Percentiles rank a stretch among this genome's conserved stretches.
phyloP scores from a whole-genome alignment of 2,113 vertebrate species.

The Elachura formosa region DNA sequence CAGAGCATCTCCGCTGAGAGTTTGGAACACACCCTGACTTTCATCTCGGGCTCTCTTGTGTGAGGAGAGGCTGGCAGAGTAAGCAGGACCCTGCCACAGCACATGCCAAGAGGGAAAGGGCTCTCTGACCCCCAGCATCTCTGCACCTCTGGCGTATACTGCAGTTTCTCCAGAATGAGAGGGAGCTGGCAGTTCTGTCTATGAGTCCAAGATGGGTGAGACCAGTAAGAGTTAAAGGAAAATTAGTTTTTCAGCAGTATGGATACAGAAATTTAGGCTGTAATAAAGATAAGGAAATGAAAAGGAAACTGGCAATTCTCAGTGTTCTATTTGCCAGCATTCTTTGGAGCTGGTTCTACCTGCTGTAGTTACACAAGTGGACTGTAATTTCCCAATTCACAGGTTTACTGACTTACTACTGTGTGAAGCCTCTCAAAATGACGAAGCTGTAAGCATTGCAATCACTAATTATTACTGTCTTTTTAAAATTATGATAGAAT shows the following conservation, averaged over 20 bases:
- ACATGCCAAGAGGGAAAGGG: not conserved
- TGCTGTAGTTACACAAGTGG: not conserved
- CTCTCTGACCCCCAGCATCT: not conserved
- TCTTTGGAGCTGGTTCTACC: not conserved
- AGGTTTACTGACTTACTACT: not conserved
- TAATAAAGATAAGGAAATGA: not conserved
- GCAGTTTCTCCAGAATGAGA: not conserved
- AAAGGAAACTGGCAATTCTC: not conserved
- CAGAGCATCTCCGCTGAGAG: not conserved
- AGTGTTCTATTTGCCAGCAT: not conserved
- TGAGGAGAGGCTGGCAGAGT: not conserved
- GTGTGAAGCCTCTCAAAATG: not conserved
- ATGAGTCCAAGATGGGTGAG: not conserved
- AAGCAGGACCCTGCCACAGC: not conserved
- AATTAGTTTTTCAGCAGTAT: not conserved
- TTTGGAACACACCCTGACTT: rapidly evolving
- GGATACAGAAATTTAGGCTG: not conserved
- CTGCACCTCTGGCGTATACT: not conserved
- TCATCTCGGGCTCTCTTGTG: rapidly evolving
- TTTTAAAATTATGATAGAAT: not conserved
- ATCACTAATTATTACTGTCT: not conserved
- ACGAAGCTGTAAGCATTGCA: not conserved
- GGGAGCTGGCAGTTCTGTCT: not conserved
- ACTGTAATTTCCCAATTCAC: not conserved
- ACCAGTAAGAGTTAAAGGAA: not conserved